Conservation (phyloP, 2,113 vertebrate species). For the Ifrita kowaldi region DNA sequence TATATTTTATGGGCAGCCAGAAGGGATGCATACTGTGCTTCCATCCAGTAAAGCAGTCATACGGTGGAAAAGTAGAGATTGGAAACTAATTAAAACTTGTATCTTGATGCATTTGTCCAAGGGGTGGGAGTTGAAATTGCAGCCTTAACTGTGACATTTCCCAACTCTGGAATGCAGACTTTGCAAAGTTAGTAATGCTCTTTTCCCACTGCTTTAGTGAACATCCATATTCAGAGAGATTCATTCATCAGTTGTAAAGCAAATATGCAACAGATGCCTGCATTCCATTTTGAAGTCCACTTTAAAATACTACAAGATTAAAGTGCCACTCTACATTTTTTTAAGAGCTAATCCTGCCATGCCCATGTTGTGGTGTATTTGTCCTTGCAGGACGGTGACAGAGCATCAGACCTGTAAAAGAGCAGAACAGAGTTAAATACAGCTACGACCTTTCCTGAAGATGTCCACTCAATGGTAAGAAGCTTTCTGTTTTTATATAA, state of each 20-base stretch:
- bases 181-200: neutral
- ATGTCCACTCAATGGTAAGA: neutral
- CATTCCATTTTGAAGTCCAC: neutral
- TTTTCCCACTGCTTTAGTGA: neutral
- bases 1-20: neutral
- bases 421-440: neutral
- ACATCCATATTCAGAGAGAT: neutral
- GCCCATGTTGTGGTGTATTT: neutral
- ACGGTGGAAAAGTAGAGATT: neutral
- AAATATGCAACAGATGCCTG: neutral
- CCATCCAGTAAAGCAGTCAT: neutral
- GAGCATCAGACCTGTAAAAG: neutral
- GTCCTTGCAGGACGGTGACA: neutral
- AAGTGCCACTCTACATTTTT: neutral
- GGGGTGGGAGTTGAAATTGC: neutral
- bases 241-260: neutral
- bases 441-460: neutral
- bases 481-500: neutral
- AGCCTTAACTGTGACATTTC: neutral
- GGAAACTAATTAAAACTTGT: neutral
- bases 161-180: neutral
- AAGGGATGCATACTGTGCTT: neutral
- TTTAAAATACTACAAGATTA: neutral
- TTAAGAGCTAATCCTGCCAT: neutral
- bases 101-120: neutral